phyloP scores from a whole-genome alignment of 2,113 vertebrate species.

The Corythoichthys haematopterus region DNA sequence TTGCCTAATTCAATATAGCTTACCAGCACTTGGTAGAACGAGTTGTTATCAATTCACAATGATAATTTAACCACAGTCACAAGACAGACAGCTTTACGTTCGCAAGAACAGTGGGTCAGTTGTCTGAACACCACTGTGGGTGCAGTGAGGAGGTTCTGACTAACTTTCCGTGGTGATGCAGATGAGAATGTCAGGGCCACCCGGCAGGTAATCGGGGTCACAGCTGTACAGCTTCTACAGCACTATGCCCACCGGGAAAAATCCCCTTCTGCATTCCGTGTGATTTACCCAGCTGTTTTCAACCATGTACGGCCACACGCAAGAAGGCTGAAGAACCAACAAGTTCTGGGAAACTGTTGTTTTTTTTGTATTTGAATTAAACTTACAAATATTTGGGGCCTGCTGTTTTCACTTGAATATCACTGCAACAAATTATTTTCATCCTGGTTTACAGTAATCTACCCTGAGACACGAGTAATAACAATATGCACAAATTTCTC shows the following conservation, averaged over 20 bases:
- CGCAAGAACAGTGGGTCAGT: background rate
- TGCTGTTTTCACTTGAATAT: slow-evolving; percentile 3
- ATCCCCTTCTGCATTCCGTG: slow-evolving; percentile 72
- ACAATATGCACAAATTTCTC: background rate
- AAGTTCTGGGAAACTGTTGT: slow-evolving; percentile 26
- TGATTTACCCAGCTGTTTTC: slow-evolving; percentile 74
- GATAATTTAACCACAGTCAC: background rate
- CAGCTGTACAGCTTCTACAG: slow-evolving; percentile 71
- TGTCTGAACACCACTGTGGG: slow-evolving; percentile 66
- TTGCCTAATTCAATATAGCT: too few relatives aligned
- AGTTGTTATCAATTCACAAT: background rate
- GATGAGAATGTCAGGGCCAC: slow-evolving; percentile 68
- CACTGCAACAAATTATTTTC: background rate
- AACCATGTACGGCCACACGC: slow-evolving; percentile 68
- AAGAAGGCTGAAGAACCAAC: slow-evolving; percentile 19
- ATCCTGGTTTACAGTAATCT: background rate
- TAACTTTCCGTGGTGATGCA: slow-evolving; percentile 65
- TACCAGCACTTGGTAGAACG: too few relatives aligned
- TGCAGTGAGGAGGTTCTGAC: slow-evolving; percentile 71
- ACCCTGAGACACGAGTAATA: background rate
- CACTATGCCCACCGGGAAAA: slow-evolving; percentile 68
- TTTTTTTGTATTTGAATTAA: slow-evolving; percentile 11
- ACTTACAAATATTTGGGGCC: slow-evolving; percentile 9
- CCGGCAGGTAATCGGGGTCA: slow-evolving; percentile 69
- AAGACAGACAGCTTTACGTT: background rate